Conservation (phyloP, 1,140 invertebrate species). For the Papilio helenus region DNA sequence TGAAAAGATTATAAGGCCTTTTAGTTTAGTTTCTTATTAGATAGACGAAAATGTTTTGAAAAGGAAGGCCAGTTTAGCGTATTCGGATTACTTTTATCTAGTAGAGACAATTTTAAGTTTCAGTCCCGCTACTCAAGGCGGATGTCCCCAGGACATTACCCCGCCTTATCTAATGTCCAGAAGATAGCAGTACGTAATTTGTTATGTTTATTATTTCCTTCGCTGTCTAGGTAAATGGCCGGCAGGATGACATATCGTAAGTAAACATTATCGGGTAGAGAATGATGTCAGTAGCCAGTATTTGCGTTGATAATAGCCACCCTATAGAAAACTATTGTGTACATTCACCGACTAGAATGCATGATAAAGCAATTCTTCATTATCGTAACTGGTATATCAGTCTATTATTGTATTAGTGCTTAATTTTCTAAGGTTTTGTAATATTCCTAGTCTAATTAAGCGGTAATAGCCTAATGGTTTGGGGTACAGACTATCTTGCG, state of each 20-base stretch:
- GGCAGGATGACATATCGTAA: constrained; percentile 54
- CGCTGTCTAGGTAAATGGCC: constrained; percentile 48
- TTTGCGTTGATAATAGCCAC: constrained; percentile 41
- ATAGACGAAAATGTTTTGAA: too few relatives aligned
- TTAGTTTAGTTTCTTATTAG: too few relatives aligned
- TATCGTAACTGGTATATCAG: neutral
- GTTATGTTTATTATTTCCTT: constrained; percentile 58
- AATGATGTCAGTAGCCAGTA: constrained; percentile 39
- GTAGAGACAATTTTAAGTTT: neutral
- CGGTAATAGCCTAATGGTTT: too few relatives aligned
- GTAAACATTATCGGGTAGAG: constrained; percentile 45
- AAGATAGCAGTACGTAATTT: constrained; percentile 52
- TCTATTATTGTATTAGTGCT: neutral
- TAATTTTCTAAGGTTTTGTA: neutral
- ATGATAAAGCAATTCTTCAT: neutral
- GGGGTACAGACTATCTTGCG: too few relatives aligned
- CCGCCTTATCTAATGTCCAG: constrained; percentile 47
- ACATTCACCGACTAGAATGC: neutral
- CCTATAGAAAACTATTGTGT: neutral
- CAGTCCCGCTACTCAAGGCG: constrained; percentile 23
- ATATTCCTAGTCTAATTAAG: neutral
- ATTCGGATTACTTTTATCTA: neutral
- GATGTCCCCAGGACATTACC: constrained; percentile 47
- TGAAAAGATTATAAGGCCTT: neutral
- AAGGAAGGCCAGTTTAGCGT: neutral